Percentiles rank a stretch among this genome's conserved stretches.
Evolutionary conservation across 2,888 invertebrate species (phyloP).

Genomic region (Drosophila engyochracea): DNA sequence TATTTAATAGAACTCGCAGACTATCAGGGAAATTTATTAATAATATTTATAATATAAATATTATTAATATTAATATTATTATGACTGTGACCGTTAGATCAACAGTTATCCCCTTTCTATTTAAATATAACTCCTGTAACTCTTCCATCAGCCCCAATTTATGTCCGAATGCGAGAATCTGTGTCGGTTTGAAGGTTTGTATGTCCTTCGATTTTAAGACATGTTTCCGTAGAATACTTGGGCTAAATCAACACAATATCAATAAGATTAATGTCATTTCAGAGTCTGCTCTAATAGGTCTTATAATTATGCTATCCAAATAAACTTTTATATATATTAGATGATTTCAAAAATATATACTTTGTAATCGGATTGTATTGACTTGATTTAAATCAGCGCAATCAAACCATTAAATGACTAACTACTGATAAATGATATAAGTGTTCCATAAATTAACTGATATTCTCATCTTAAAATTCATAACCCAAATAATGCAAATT

Average conservation of each 20-base stretch:
- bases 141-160: background rate
- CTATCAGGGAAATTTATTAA: background rate
- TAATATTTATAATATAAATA: too few species aligned
- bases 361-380: background rate
- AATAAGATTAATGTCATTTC: background rate
- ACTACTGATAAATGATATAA: background rate
- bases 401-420: background rate
- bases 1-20: background rate
- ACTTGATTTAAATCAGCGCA: background rate
- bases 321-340: background rate
- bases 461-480: background rate
- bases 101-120: background rate
- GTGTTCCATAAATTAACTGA: background rate
- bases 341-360: background rate
- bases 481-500: background rate
- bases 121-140: background rate
- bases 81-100: too few species aligned
- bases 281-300: background rate
- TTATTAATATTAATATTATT: background rate
- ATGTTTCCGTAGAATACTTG: background rate
- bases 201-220: background rate
- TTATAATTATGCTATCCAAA: background rate
- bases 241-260: background rate
- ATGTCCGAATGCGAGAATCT: background rate
- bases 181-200: fast-evolving